A percentile compares a stretch with the other conserved stretches of the same genome.
Conservation (phyloP, 2,797 vertebrate species). For the Synanceia verrucosa region DNA sequence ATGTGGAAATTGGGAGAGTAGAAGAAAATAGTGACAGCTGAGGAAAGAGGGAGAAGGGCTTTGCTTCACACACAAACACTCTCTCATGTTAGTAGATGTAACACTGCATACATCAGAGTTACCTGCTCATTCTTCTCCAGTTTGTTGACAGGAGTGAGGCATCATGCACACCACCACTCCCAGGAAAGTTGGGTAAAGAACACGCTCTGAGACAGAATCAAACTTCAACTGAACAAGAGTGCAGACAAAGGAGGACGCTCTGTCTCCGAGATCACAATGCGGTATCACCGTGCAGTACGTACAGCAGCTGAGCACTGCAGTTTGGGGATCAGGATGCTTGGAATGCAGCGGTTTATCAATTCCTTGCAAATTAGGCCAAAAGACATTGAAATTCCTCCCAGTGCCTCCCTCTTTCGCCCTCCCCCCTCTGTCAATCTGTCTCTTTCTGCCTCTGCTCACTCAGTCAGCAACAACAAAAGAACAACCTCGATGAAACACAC, state of each 20-base stretch:
- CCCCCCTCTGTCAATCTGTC: slow-evolving; percentile 31
- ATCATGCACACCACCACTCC: slow-evolving; percentile 27
- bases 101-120: slow-evolving; percentile 19
- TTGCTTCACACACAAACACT: background rate
- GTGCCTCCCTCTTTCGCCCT: slow-evolving; percentile 10
- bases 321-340: slow-evolving; percentile 63
- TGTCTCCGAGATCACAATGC: slow-evolving; percentile 48
- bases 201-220: slow-evolving; percentile 7
- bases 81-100: slow-evolving; percentile 9
- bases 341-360: slow-evolving; percentile 70
- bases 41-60: background rate
- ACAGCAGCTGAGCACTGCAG: slow-evolving; percentile 70
- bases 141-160: slow-evolving; percentile 42
- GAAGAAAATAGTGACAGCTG: background rate
- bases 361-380: slow-evolving; percentile 72
- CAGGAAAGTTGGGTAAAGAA: slow-evolving; percentile 27
- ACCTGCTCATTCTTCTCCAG: slow-evolving; percentile 6
- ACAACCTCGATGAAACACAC: slow-evolving; percentile 24
- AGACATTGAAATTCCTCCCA: slow-evolving; percentile 74
- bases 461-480: slow-evolving; percentile 24
- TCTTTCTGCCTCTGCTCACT: slow-evolving; percentile 24
- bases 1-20: too few relatives aligned
- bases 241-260: slow-evolving; percentile 40
- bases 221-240: slow-evolving; percentile 35
- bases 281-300: slow-evolving; percentile 44